These are phyloP conservation scores for Catharus ustulatus DNA, from an alignment of 2,797 vertebrate genomes.

Conservation along the genomic window DNA sequence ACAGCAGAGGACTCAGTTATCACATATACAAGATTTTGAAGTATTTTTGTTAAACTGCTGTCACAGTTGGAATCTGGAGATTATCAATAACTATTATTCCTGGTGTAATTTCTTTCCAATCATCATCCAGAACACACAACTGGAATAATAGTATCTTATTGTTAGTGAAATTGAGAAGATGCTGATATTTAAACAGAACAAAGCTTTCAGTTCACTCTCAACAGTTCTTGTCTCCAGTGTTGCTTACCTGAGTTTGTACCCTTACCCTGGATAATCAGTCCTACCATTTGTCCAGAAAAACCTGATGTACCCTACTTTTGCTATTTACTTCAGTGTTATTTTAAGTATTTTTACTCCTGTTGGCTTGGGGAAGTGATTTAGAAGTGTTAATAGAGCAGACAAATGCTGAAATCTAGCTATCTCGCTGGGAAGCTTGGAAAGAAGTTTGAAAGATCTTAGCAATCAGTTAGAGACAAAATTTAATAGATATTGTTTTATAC, in stretches of 20 bases:
- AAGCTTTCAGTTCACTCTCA: not conserved
- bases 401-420: not conserved
- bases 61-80: not conserved
- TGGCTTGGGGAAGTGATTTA: not conserved
- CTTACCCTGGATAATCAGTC: not conserved
- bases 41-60: not conserved
- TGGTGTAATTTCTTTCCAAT: not conserved
- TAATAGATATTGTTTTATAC: not conserved
- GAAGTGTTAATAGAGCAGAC: not conserved
- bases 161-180: not conserved
- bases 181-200: not conserved
- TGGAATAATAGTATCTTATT: not conserved
- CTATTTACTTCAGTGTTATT: rapidly evolving
- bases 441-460: not conserved
- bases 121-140: not conserved
- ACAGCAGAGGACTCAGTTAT: not conserved
- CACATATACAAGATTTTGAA: not conserved
- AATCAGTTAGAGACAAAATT: not conserved
- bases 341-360: not conserved
- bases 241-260: not conserved
- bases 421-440: not conserved
- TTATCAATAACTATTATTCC: not conserved
- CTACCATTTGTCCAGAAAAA: not conserved
- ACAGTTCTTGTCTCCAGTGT: not conserved
- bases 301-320: not conserved